Conservation (phyloP, 35 echinoderm and acorn worm genomes). For the Heliocidaris erythrogramma region DNA sequence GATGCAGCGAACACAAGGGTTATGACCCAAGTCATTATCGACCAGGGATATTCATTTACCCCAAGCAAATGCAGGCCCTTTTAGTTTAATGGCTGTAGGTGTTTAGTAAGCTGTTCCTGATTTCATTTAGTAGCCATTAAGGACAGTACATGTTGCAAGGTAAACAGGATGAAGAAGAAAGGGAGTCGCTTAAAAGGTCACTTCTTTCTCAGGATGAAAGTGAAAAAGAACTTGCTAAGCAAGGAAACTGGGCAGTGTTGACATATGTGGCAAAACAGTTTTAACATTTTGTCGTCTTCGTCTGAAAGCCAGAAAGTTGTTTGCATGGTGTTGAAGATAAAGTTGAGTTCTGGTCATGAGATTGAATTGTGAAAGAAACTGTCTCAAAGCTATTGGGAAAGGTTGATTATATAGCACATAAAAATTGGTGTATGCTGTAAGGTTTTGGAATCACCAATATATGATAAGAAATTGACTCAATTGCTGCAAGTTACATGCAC, state of each 20-base stretch:
- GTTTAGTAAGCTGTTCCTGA: not conserved
- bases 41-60: constrained; percentile 1
- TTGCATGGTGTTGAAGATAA: too few relatives aligned
- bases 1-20: not conserved
- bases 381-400: too few relatives aligned
- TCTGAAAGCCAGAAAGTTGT: too few relatives aligned
- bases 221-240: not conserved
- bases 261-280: not conserved
- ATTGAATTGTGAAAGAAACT: too few relatives aligned
- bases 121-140: not conserved
- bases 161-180: not conserved
- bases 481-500: too few relatives aligned
- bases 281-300: too few relatives aligned
- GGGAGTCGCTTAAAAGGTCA: not conserved
- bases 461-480: too few relatives aligned
- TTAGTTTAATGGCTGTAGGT: not conserved
- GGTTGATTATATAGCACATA: too few relatives aligned
- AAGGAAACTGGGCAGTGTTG: not conserved
- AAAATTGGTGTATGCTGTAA: too few relatives aligned
- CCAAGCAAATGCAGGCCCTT: not conserved
- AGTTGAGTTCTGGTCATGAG: too few relatives aligned
- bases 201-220: not conserved
- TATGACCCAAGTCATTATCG: not conserved
- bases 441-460: too few relatives aligned
- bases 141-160: not conserved